Base-by-base conservation (phyloP, 2,113 vertebrate species). In the Ceratotherium simum region DNA sequence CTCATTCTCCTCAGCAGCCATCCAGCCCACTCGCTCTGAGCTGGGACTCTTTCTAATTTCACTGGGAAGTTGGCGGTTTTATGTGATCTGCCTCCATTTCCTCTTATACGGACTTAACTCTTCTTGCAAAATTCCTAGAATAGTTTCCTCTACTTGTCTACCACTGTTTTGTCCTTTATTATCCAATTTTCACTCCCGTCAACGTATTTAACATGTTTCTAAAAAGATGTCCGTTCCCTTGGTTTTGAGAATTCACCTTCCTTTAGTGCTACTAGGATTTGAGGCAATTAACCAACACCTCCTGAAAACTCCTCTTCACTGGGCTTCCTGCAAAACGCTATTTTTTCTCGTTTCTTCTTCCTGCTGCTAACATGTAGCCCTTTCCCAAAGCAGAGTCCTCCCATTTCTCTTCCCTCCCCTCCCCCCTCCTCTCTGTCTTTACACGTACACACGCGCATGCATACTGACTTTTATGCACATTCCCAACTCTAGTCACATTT, bases 371-470 rank as follows among this genome's bases (percentile, higher is more conserved):
- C 33, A 76, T 76, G 8, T 64, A 42, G 25, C 6, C 5, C 3
- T 48, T 73, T 80, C 64, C 8, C n/a, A 76, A 12, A 54, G 31
- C 65, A 14, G 39, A 80, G 36, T 16, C 81, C 65, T 70, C 20
- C 20, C 6, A 20, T 31, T 83, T 65, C 25, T 58, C 42, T 39
- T 33, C 11, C 13, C n/a, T 2, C 16, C 20, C 1, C 31, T 3
- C 21, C 21, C 11, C 54, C 42, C 11, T 36, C 13, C 18, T 25
- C 39, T 46, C 64, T 65, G 31, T 18, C 48, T 88, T 54, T 7
- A 33, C 18, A 58, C 6, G 4, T 8, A 7, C 0, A 1, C 64
- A 14, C 9, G 8, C 42, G 33, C 48, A 2, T 16, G 3, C 8
- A 1, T 16, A 2, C 12, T 39, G 27, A 31, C 29, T 51, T 86